Percentiles rank a stretch among this genome's conserved stretches.
phyloP scores from a whole-genome alignment of 2,888 invertebrate species.

The Heteromurus nitidus region DNA sequence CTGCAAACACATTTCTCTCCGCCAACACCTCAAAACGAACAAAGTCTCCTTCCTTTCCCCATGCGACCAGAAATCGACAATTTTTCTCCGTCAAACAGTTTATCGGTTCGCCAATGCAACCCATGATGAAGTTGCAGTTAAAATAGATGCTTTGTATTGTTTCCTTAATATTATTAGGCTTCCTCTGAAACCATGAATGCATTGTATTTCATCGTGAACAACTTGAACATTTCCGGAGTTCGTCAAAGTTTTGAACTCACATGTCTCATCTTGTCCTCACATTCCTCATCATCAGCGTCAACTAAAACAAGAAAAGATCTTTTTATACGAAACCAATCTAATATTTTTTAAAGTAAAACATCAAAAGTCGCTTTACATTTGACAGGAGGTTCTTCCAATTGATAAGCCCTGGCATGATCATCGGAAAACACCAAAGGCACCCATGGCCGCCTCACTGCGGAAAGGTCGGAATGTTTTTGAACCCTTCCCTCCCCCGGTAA shows the following conservation, averaged over 20 bases:
- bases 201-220: neutral
- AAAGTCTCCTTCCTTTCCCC: constrained; percentile 37
- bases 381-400: neutral
- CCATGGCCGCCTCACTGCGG: neutral
- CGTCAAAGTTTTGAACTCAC: neutral
- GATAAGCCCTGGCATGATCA: neutral
- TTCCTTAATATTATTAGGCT: constrained; percentile 3
- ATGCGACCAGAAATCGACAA: constrained; percentile 59
- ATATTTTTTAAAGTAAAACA: neutral
- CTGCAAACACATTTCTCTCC: constrained; percentile 40
- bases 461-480: neutral
- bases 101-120: constrained; percentile 58
- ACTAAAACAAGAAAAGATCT: constrained; percentile 1
- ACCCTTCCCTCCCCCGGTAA: neutral
- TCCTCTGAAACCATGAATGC: neutral
- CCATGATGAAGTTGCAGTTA: constrained; percentile 57
- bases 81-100: constrained; percentile 47
- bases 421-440: neutral
- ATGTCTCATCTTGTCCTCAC: constrained; percentile 6
- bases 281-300: constrained; percentile 38
- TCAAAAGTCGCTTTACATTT: neutral
- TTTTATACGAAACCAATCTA: too few species aligned
- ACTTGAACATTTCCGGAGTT: neutral
- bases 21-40: constrained; percentile 59
- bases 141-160: constrained; percentile 34